Evolutionary conservation across 2,888 invertebrate genomes (phyloP), one percentile per base, ranked within the genome.

Genomic region (Temnothorax unifasciatus): DNA sequence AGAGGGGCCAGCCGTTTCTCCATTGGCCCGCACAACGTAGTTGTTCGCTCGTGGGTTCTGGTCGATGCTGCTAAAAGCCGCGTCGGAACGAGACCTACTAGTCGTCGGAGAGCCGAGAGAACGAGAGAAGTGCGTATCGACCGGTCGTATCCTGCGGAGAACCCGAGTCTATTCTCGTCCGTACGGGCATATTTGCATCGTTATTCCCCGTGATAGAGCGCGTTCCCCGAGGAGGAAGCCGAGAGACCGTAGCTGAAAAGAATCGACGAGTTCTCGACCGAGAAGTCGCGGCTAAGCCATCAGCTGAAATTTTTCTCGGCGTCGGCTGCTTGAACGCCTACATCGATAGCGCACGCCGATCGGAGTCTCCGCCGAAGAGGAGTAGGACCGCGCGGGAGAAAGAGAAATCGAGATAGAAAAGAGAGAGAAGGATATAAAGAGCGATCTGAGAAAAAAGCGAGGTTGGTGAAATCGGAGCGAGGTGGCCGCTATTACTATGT

Each of bases 41-140:
- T 84, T 34, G 90, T 86, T 82, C 74, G 69, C 61, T 84, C 73
- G 84, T 84, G 86, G 81, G 88, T 88, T 88, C 91, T 89, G 93
- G 90, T 93, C 93, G 93, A 93, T 93, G 92, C 83, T 90, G 87
- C 92, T 93, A 93, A 92, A 93, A 93, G 93, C 91, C 90, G 92
- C 83, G 87, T 90, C 90, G 85, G 87, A 89, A 86, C 90, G 88
- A 85, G 90, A 87, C 85, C 61, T 76, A 85, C 15, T 88, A 89
- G 89, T 89, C 71, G 81, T 29, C 83, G 83, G 84, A 85, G 84
- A 52, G 73, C 63, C 81, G 57, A 82, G 86, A 81, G 86, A 81
- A 64, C 81, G 57, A 82, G 86, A 81, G 86, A 81, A 64, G 54
- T 15, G 63, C n/a, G 0, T 74, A 50, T 68, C 52, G 63, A 47